A percentile compares a stretch with the other conserved stretches of the same genome.
phyloP scores from a whole-genome alignment of 2,113 vertebrate species.

The Hylia prasina region DNA sequence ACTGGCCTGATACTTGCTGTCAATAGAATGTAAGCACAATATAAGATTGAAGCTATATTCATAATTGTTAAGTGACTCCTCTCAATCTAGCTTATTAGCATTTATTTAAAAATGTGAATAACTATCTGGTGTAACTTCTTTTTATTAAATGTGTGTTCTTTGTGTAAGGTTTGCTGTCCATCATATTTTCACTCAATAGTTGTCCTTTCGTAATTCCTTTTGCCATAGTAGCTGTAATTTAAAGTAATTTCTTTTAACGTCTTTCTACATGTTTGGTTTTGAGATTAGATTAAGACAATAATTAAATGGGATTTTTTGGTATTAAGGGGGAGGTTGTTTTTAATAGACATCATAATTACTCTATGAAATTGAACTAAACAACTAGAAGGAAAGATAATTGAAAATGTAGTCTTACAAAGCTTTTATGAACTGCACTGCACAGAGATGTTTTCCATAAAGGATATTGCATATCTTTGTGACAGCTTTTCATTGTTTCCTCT shows the following conservation, averaged over 20 bases:
- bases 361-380: neutral
- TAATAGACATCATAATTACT: neutral
- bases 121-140: neutral
- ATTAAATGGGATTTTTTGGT: neutral
- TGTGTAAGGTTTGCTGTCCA: neutral
- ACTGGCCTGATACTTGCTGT: neutral
- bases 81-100: neutral
- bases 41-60: neutral
- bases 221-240: neutral
- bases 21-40: fast-evolving
- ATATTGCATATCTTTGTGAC: neutral
- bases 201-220: neutral
- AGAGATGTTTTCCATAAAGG: neutral
- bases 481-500: neutral
- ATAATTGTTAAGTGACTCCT: neutral
- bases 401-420: neutral
- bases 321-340: neutral
- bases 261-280: neutral
- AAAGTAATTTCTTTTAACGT: neutral
- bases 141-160: neutral
- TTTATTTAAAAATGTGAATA: neutral
- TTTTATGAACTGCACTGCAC: neutral
- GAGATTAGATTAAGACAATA: neutral
- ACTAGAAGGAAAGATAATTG: neutral
- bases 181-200: neutral